Conservation (phyloP, 2,888 invertebrate genomes). For the Eupithecia dodoneata region DNA sequence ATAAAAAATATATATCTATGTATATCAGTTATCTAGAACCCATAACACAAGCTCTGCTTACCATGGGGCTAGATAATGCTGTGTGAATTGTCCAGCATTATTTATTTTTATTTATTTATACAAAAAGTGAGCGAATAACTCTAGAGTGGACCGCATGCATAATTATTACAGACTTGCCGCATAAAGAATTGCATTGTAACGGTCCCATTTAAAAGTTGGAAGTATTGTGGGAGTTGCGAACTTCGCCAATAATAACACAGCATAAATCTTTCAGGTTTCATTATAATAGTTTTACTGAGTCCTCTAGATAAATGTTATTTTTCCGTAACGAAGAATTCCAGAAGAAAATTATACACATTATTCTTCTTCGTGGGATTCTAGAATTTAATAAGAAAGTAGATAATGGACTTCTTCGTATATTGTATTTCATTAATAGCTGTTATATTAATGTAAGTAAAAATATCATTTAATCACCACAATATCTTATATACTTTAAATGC, state of each 20-base stretch:
- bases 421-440: too few species aligned
- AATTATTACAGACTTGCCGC: slow-evolving; percentile 10
- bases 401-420: not conserved
- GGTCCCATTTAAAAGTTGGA: slow-evolving; percentile 38
- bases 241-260: slow-evolving; percentile 63
- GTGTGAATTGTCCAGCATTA: too few species aligned
- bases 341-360: not conserved
- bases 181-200: slow-evolving; percentile 42
- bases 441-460: too few species aligned
- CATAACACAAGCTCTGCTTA: too few species aligned
- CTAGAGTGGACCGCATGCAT: slow-evolving; percentile 8
- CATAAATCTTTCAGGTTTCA: slow-evolving; percentile 59
- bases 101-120: not conserved
- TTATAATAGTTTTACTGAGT: slow-evolving; percentile 47
- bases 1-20: too few species aligned
- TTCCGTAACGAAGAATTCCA: not conserved
- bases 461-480: too few species aligned
- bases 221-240: slow-evolving; percentile 47
- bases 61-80: too few species aligned
- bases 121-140: not conserved
- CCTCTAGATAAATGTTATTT: slow-evolving; percentile 27
- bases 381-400: not conserved
- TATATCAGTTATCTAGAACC: too few species aligned
- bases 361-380: not conserved
- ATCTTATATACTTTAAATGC: too few species aligned